A percentile compares a stretch with the other conserved stretches of the same genome.
These are phyloP conservation scores for Phania funesta DNA, from an alignment of 2,888 invertebrate genomes.

Conservation along the genomic window DNA sequence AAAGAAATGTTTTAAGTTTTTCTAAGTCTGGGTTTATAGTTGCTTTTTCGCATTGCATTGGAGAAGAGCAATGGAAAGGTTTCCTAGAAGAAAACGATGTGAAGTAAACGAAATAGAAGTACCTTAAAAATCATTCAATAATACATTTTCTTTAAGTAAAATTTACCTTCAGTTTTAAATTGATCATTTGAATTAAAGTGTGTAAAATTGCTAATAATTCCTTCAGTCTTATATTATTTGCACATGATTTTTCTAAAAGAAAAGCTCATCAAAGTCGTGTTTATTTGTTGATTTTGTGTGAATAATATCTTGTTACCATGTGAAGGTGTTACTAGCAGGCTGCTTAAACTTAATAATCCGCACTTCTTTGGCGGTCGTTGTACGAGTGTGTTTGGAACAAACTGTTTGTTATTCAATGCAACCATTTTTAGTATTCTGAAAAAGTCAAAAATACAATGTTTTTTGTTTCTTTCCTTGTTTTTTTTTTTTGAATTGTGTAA, in stretches of 20 bases:
- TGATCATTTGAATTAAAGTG: too few species aligned
- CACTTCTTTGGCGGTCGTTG: not conserved
- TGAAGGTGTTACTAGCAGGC: slow-evolving; percentile 9
- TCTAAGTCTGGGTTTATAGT: not conserved
- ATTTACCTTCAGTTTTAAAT: too few species aligned
- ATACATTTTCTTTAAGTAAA: too few species aligned
- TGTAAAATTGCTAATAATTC: too few species aligned
- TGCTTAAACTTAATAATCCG: not conserved
- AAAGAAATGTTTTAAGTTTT: not conserved
- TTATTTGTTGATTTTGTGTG: too few species aligned
- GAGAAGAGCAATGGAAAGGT: too few species aligned
- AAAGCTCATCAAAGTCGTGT: too few species aligned
- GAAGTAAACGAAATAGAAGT: too few species aligned
- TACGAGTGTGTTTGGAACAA: not conserved
- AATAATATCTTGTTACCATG: not conserved
- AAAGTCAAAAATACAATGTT: slow-evolving; percentile 21
- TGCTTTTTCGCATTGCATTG: not conserved
- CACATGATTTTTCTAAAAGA: too few species aligned
- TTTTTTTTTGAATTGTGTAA: slow-evolving; percentile 56
- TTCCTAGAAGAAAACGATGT: too few species aligned
- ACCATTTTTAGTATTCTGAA: slow-evolving; percentile 43
- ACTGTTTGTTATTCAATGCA: not conserved
- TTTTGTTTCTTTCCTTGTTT: not conserved
- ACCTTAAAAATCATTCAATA: too few species aligned
- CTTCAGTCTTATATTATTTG: too few species aligned